Evolutionary conservation across 2,113 vertebrate species (phyloP).

Genomic region (Cairina moschata): DNA sequence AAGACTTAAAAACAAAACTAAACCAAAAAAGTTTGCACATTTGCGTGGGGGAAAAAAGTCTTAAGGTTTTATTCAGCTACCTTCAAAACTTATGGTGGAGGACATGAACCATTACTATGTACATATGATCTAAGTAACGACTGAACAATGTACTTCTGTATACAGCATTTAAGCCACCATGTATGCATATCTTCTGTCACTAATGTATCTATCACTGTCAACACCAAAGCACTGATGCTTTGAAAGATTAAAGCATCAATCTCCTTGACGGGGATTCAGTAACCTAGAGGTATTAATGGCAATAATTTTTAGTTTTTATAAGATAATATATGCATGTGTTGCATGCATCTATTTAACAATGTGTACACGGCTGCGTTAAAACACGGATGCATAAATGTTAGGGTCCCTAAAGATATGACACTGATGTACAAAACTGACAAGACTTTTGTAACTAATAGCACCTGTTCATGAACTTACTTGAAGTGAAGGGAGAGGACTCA

Average conservation of each 20-base stretch:
- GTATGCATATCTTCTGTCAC: conserved; percentile 52
- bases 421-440: conserved; percentile 4
- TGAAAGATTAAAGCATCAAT: conserved; percentile 42
- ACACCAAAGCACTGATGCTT: conserved; percentile 67
- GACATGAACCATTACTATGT: conserved; percentile 32
- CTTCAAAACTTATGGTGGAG: conserved; percentile 15
- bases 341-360: conserved; percentile 69
- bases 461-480: conserved; percentile 73
- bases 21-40: neutral
- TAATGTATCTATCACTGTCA: conserved; percentile 51
- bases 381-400: neutral
- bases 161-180: conserved; percentile 58
- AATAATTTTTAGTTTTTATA: conserved; percentile 67
- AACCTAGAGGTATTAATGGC: conserved; percentile 63
- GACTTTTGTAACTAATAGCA: conserved; percentile 66
- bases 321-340: conserved; percentile 64
- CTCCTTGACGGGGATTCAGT: conserved; percentile 49
- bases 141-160: conserved; percentile 50
- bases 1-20: neutral
- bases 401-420: neutral
- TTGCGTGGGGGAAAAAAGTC: neutral
- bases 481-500: conserved; percentile 47
- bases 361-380: conserved; percentile 45
- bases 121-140: conserved; percentile 37
- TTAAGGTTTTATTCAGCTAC: conserved; percentile 50